These are phyloP conservation scores for Andrena bucephala DNA, from an alignment of 2,888 invertebrate genomes.

Conservation along the genomic window DNA sequence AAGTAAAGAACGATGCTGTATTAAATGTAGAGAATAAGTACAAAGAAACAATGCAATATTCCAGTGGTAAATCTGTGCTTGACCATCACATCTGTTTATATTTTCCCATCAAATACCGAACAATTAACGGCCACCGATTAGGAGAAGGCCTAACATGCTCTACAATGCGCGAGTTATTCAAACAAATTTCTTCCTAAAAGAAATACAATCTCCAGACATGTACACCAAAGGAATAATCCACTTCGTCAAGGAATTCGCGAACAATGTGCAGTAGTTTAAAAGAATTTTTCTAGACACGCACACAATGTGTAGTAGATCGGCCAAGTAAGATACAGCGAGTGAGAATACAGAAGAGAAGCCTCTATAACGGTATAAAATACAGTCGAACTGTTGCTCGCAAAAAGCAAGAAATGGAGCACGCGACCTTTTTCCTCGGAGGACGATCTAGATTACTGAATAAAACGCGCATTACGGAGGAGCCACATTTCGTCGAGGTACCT, in stretches of 20 bases:
- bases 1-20: slow-evolving; percentile 5
- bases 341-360: slow-evolving; percentile 50
- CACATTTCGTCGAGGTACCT: slow-evolving; percentile 20
- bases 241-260: slow-evolving; percentile 32
- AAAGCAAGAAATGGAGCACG: slow-evolving; percentile 50
- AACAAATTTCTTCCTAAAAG: background rate
- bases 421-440: slow-evolving; percentile 31
- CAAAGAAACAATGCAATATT: background rate
- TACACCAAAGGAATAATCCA: slow-evolving; percentile 2
- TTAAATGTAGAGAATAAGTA: background rate
- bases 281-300: slow-evolving; percentile 61
- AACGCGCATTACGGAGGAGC: slow-evolving; percentile 42
- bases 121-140: background rate
- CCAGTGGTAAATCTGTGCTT: background rate
- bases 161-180: background rate
- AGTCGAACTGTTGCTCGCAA: slow-evolving; percentile 45
- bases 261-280: slow-evolving; percentile 50
- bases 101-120: background rate
- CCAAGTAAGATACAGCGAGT: slow-evolving; percentile 47
- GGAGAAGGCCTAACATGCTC: background rate
- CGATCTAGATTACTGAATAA: slow-evolving; percentile 54
- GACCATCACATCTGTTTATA: background rate
- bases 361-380: slow-evolving; percentile 57
- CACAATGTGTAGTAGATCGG: slow-evolving; percentile 63
- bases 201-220: background rate